A percentile compares a stretch with the other conserved stretches of the same genome.
These are phyloP conservation scores for Cinclus mexicanus DNA, from an alignment of 2,113 vertebrate species.

Conservation along the genomic window DNA sequence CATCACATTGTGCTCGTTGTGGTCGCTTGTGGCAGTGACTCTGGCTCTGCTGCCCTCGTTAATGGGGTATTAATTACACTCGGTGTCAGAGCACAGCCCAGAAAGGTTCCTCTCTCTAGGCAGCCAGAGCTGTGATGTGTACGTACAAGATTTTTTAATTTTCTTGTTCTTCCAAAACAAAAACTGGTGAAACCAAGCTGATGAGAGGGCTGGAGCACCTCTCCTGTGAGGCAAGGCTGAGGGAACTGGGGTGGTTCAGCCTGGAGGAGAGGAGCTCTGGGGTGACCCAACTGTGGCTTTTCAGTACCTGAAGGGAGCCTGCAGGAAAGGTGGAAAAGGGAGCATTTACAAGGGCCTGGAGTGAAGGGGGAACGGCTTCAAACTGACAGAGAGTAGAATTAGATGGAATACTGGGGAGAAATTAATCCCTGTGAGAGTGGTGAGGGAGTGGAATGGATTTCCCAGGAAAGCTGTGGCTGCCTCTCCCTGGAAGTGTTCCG, in stretches of 20 bases:
- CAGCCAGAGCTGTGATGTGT: not conserved
- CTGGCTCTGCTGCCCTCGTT: not conserved
- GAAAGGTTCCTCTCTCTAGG: not conserved
- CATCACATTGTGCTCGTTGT: not conserved
- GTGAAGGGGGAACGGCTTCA: not conserved
- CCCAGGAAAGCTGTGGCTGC: not conserved
- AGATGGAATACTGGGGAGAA: not conserved
- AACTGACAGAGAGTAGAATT: not conserved
- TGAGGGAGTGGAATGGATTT: not conserved
- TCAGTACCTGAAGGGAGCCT: not conserved
- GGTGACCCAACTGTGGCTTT: not conserved
- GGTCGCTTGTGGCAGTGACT: not conserved
- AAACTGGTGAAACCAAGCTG: not conserved
- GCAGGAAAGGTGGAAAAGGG: not conserved
- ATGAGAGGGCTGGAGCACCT: not conserved
- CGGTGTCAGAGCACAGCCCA: not conserved
- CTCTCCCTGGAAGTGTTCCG: not conserved
- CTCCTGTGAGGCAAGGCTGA: not conserved
- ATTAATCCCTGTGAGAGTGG: not conserved
- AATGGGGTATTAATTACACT: not conserved
- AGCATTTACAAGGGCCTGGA: not conserved
- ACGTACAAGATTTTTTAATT: fast-evolving
- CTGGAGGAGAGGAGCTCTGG: not conserved
- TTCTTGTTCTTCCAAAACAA: not conserved
- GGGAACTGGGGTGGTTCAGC: not conserved